A percentile compares a stretch with the other conserved stretches of the same genome.
Evolutionary conservation across 2,888 invertebrate species (phyloP).

Genomic region (Pyrrhia umbra): DNA sequence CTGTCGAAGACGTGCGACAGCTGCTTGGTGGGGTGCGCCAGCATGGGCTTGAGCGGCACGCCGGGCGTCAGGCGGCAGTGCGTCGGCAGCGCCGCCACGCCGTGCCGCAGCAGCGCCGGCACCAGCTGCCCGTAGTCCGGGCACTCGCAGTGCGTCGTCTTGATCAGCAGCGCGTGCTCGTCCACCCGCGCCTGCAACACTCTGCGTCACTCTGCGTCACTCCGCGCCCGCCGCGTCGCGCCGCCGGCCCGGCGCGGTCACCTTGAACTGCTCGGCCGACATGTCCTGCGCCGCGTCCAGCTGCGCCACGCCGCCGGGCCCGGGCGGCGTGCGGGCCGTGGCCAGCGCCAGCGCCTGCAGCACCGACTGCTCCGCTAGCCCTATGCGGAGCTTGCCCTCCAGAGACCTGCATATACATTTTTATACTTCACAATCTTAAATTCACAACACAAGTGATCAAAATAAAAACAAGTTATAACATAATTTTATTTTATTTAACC

Average conservation of each 20-base stretch:
- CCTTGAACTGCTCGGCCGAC: constrained; percentile 93
- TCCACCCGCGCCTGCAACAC: constrained; percentile 90
- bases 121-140: constrained; percentile 97
- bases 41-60: constrained; percentile 99
- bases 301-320: constrained; percentile 88
- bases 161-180: constrained; percentile 93
- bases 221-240: too few relatives aligned
- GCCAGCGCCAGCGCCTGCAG: constrained; percentile 97
- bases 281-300: constrained; percentile 92
- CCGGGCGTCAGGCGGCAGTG: constrained; percentile 97
- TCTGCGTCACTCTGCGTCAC: too few relatives aligned
- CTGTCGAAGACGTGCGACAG: constrained; percentile 93
- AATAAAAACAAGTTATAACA: too few relatives aligned
- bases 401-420: constrained; percentile 91
- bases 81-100: constrained; percentile 93
- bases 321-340: constrained; percentile 94
- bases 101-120: constrained; percentile 94
- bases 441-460: too few relatives aligned
- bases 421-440: background rate
- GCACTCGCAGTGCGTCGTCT: constrained; percentile 98
- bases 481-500: too few relatives aligned
- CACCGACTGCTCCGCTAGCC: constrained; percentile 98
- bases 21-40: constrained; percentile 99
- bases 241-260: too few relatives aligned
- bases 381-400: constrained; percentile 98